Evolutionary conservation across 2,113 vertebrate genomes (phyloP), one percentile per base, ranked within the genome.

Genomic region (Cynoglossus semilaevis): DNA sequence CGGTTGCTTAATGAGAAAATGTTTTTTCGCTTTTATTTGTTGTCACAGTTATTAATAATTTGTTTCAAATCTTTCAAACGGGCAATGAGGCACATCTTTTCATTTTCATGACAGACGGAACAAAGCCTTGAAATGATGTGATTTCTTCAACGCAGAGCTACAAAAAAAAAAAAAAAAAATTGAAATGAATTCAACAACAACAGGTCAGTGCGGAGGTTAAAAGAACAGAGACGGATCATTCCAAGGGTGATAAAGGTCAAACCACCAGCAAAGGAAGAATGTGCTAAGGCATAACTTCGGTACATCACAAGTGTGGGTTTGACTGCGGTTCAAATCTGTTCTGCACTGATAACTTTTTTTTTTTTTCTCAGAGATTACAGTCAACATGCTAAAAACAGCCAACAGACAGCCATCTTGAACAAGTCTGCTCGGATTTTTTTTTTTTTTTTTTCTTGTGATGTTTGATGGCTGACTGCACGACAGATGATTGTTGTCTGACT

Each of bases 271-370:
- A 41, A 66, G 45, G 15, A 48, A 47, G 76, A 74, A 81, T 72
- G 77, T 78, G 53, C 17, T 22, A 17, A 60, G 3, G 36, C 58
- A 57, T 58, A 51, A 66, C 68, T 78, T 67, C 5, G 46, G 60
- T 77, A 82, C 79, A 85, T 78, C 80, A 58, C 22, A 47, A 52
- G 68, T 76, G 68, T 76, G 50, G 13, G 57, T 70, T 52, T 70
- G 58, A 63, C 63, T 62, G 61, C 72, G 71, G 37, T 76, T 78
- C 46, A 41, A 55, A 67, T 63, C 62, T 47, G 46, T 60, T 58
- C 57, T 35, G 45, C 51, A 36, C 67, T 57, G 85, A 75, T 72
- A 71, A 80, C 66, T n/a, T n/a, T n/a, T n/a, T n/a, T 70, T 52
- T 40, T 51, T 71, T 57, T 43, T 67, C 59, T 64, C 34, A 38